A percentile compares a stretch with the other conserved stretches of the same genome.
Conservation (phyloP, 2,888 invertebrate species). For the Schizaphis graminum region DNA sequence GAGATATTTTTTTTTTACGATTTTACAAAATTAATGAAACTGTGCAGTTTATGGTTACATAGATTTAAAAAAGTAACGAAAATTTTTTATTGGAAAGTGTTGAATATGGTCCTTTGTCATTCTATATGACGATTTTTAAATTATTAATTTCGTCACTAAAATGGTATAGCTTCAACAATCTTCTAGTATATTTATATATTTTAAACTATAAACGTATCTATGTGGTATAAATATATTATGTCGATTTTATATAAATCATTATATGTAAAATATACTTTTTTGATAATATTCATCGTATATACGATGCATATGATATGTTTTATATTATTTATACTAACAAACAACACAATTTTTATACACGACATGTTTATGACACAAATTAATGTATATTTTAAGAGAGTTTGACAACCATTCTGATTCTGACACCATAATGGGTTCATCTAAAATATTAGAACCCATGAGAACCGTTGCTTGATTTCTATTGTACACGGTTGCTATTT, state of each 20-base stretch:
- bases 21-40: neutral
- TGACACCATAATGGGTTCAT: conserved; percentile 18
- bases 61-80: neutral
- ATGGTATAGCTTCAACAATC: neutral
- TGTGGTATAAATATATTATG: neutral
- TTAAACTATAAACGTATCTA: neutral
- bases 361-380: conserved; percentile 14
- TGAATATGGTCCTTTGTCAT: neutral
- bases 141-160: too few species aligned
- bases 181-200: neutral
- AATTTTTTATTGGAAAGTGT: too few species aligned
- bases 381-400: neutral
- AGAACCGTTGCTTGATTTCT: conserved; percentile 19
- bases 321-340: conserved; percentile 8
- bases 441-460: neutral
- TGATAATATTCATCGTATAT: neutral
- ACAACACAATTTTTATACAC: neutral
- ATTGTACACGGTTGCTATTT: conserved; percentile 23
- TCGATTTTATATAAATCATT: neutral
- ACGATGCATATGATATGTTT: neutral
- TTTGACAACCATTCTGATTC: conserved; percentile 40
- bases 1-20: neutral
- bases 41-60: neutral
- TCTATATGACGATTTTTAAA: neutral
- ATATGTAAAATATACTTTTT: neutral